Conservation (phyloP, 2,113 vertebrate genomes). For the Ginglymostoma cirratum region DNA sequence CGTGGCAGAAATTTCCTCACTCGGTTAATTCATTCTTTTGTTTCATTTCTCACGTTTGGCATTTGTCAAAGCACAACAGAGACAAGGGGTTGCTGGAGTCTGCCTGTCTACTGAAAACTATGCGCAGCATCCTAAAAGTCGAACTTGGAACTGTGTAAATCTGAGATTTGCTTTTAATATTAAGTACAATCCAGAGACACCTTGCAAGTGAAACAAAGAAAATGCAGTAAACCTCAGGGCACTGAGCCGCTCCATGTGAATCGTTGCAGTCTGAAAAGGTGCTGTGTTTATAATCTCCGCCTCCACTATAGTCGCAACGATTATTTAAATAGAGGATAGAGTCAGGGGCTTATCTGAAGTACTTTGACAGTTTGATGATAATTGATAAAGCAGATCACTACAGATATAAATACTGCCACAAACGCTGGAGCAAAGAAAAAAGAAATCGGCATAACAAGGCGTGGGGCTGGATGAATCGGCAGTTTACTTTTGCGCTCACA, state of each 20-base stretch:
- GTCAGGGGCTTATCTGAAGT: constrained; percentile 4
- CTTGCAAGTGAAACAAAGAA: background rate
- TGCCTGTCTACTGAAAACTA: constrained; percentile 48
- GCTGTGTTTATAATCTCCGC: background rate
- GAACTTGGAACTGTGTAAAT: background rate
- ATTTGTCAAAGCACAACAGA: constrained; percentile 51
- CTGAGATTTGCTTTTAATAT: background rate
- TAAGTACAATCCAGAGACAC: background rate
- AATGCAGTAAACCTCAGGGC: background rate
- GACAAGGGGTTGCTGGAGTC: constrained; percentile 50
- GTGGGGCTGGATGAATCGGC: too few relatives aligned
- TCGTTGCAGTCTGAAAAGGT: background rate
- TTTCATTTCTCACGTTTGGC: constrained; percentile 47
- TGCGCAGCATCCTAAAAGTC: background rate
- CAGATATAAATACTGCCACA: background rate
- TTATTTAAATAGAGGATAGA: background rate
- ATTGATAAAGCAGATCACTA: background rate
- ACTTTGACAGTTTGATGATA: background rate
- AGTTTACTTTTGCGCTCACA: background rate
- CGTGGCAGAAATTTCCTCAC: constrained; percentile 50
- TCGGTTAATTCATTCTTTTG: constrained; percentile 50
- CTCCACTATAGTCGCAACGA: background rate
- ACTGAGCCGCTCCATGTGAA: background rate
- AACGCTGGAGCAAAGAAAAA: background rate
- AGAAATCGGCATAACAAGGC: too few relatives aligned